Conservation (phyloP, 2,888 invertebrate species). For the Diplolepis rosae region DNA sequence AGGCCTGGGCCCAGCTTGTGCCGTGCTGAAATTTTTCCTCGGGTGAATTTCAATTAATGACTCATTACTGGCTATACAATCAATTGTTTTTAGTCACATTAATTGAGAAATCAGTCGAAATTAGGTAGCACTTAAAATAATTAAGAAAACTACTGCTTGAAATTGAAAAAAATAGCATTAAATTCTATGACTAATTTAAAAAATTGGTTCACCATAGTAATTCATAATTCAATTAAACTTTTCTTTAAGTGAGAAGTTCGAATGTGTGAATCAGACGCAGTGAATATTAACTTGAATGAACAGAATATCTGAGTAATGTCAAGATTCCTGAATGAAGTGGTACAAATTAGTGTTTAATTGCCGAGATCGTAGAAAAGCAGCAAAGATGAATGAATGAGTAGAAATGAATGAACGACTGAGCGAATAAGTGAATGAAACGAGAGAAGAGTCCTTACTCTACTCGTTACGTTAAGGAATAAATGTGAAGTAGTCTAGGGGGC, state of each 20-base stretch:
- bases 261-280: constrained; percentile 11
- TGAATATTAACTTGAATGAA: not conserved
- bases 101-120: too few relatives aligned
- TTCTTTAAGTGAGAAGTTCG: not conserved
- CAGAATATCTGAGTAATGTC: constrained; percentile 28
- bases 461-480: constrained; percentile 44
- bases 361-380: constrained; percentile 44
- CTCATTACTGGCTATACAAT: too few relatives aligned
- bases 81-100: too few relatives aligned
- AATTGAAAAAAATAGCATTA: too few relatives aligned
- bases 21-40: too few relatives aligned
- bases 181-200: not conserved
- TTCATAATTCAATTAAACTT: not conserved
- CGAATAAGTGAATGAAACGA: constrained; percentile 42
- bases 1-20: too few relatives aligned
- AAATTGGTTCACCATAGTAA: not conserved
- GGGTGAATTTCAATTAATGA: too few relatives aligned
- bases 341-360: constrained; percentile 46
- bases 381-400: constrained; percentile 37
- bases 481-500: constrained; percentile 60
- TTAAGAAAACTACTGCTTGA: too few relatives aligned
- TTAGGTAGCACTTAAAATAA: too few relatives aligned
- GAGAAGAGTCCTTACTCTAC: constrained; percentile 8
- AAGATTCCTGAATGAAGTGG: constrained; percentile 48
- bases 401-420: constrained; percentile 36